These are phyloP conservation scores for Amphipyra berbera DNA, from an alignment of 2,888 invertebrate genomes.

Conservation along the genomic window DNA sequence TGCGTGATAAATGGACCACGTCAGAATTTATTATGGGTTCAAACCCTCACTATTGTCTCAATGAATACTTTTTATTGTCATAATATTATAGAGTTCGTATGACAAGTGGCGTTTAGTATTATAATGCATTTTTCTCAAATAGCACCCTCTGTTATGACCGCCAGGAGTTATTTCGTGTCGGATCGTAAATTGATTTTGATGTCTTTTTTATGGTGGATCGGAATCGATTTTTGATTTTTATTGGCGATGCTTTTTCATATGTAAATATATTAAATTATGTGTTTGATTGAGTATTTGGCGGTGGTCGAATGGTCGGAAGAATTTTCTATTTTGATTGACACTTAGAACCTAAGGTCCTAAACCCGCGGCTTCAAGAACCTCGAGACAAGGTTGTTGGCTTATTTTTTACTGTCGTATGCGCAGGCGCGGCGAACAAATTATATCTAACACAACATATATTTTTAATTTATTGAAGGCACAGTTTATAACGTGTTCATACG, in stretches of 20 bases:
- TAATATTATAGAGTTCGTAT: slow-evolving; percentile 83
- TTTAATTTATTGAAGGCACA: slow-evolving; percentile 83
- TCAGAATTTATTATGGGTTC: slow-evolving; percentile 86
- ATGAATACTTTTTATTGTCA: slow-evolving; percentile 88
- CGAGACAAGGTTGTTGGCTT: slow-evolving; percentile 63
- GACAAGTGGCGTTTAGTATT: slow-evolving; percentile 86
- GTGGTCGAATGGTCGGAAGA: slow-evolving; percentile 20
- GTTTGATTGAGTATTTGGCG: slow-evolving; percentile 63
- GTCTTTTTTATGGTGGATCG: slow-evolving; percentile 80
- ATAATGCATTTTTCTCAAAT: slow-evolving; percentile 77
- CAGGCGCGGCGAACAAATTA: slow-evolving; percentile 65
- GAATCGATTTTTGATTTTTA: slow-evolving; percentile 85
- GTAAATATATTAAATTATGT: slow-evolving; percentile 80
- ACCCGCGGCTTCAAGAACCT: slow-evolving; percentile 24
- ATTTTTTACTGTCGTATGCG: slow-evolving; percentile 60
- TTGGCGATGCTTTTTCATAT: slow-evolving; percentile 83
- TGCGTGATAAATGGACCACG: slow-evolving; percentile 86
- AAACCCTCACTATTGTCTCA: slow-evolving; percentile 88
- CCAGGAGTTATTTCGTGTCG: slow-evolving; percentile 70
- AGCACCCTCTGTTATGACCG: slow-evolving; percentile 71
- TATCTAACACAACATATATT: slow-evolving; percentile 73
- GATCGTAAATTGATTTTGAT: slow-evolving; percentile 87
- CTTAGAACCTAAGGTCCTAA: slow-evolving; percentile 15
- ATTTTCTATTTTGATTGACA: slow-evolving; percentile 45
- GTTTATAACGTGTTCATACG: slow-evolving; percentile 85